These are phyloP conservation scores for Anarhynchus alexandrinus DNA, from an alignment of 2,113 vertebrate species.

Conservation along the genomic window DNA sequence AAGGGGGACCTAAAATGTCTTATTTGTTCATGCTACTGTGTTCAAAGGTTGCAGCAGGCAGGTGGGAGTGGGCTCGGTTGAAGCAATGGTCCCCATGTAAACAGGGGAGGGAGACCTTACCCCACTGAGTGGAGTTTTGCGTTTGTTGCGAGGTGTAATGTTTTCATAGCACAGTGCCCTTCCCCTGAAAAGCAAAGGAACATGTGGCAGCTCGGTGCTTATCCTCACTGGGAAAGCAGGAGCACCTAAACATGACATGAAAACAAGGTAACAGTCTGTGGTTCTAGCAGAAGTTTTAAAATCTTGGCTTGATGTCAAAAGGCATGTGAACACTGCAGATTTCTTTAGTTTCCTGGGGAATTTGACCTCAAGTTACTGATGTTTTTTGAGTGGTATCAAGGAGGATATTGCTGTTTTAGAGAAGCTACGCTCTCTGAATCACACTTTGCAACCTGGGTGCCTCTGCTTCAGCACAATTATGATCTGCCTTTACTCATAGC, in stretches of 20 bases:
- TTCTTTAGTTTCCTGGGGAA: neutral
- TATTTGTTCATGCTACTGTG: neutral
- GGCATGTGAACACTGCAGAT: neutral
- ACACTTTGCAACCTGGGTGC: neutral
- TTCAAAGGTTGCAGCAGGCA: neutral
- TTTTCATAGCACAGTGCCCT: neutral
- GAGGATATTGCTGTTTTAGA: neutral
- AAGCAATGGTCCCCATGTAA: neutral
- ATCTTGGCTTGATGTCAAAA: neutral
- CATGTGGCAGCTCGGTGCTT: neutral
- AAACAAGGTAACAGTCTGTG: neutral
- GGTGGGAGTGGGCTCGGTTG: neutral
- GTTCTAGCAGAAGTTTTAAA: neutral
- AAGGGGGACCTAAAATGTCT: neutral
- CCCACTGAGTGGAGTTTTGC: neutral
- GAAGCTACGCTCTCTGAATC: neutral
- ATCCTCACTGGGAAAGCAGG: neutral
- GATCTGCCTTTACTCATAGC: neutral
- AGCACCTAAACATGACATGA: neutral
- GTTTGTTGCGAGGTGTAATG: fast-evolving
- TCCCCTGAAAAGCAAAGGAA: neutral
- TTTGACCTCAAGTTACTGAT: neutral
- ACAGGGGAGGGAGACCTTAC: neutral
- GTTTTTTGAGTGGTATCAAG: neutral
- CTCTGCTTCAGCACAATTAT: neutral